Evolutionary conservation across 2,113 vertebrate genomes (phyloP).

Genomic region (Nothoprocta pentlandii): DNA sequence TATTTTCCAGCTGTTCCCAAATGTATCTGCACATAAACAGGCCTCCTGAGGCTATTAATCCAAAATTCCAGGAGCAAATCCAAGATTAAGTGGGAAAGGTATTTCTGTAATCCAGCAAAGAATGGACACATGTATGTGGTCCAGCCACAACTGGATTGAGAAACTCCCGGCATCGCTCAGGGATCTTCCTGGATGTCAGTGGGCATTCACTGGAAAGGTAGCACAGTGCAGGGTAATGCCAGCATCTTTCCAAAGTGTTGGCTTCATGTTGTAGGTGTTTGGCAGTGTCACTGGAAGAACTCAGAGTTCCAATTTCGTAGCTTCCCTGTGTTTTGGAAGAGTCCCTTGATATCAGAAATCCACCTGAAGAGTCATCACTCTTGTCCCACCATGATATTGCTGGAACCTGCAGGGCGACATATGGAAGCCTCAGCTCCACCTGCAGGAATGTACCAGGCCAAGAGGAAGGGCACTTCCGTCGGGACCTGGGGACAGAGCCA

Average conservation of each 20-base stretch:
- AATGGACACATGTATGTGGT: not conserved
- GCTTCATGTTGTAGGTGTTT: not conserved
- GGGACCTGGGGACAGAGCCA: not conserved
- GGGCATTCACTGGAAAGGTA: not conserved
- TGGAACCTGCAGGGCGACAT: accelerated
- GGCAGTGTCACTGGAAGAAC: accelerated
- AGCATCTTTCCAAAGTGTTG: accelerated
- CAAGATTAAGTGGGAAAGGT: constrained; percentile 36
- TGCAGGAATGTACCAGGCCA: not conserved
- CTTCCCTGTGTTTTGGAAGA: not conserved
- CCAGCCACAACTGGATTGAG: not conserved
- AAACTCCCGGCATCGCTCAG: not conserved
- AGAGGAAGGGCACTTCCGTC: not conserved
- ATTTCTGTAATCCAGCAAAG: constrained; percentile 35
- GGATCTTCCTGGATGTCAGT: not conserved
- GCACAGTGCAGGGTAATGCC: not conserved
- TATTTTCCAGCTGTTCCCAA: constrained; percentile 50
- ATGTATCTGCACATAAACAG: constrained; percentile 3
- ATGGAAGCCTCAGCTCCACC: not conserved
- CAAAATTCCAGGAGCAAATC: constrained; percentile 51
- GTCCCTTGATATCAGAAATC: not conserved
- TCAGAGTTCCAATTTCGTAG: not conserved
- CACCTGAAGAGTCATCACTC: accelerated
- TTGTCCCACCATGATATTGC: not conserved
- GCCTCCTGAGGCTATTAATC: constrained; percentile 20